Conservation (phyloP, 2,888 invertebrate species). For the Adelognathus sp. region DNA sequence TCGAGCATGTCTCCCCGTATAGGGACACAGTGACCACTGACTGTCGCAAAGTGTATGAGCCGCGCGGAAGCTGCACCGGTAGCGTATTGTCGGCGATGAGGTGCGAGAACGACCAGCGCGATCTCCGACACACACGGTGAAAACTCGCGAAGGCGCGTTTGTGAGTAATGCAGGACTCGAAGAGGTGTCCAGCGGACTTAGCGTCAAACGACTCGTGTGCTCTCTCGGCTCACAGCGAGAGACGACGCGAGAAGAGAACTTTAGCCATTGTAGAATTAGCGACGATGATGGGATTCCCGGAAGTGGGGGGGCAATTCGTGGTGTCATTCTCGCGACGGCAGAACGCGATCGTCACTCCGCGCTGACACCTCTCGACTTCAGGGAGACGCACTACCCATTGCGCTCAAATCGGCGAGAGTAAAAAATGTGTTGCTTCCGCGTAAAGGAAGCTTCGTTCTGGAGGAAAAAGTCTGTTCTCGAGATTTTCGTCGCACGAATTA, state of each 20-base stretch:
- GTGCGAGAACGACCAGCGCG: constrained; percentile 11
- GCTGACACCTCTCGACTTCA: neutral
- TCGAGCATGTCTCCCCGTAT: constrained; percentile 60
- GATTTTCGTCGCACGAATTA: too few relatives aligned
- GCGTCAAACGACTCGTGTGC: constrained; percentile 6
- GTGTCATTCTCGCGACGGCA: neutral
- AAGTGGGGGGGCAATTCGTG: constrained; percentile 39
- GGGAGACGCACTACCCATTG: neutral
- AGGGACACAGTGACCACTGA: constrained; percentile 60
- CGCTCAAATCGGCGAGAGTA: neutral
- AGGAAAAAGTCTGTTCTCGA: too few relatives aligned
- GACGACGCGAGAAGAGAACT: constrained; percentile 10
- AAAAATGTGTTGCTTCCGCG: neutral
- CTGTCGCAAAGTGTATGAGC: neutral
- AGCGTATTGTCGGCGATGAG: constrained; percentile 4
- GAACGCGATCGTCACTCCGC: neutral
- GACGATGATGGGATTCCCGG: constrained; percentile 47
- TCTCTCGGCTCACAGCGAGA: neutral
- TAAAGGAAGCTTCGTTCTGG: too few relatives aligned
- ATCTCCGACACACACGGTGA: neutral
- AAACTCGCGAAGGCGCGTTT: neutral
- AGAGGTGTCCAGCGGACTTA: constrained; percentile 10
- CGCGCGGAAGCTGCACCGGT: constrained; percentile 12
- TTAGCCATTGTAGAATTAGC: constrained; percentile 63
- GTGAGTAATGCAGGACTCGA: constrained; percentile 5